Evolutionary conservation across 1,140 invertebrate species (phyloP).

Genomic region (Drosophila fuyamai): DNA sequence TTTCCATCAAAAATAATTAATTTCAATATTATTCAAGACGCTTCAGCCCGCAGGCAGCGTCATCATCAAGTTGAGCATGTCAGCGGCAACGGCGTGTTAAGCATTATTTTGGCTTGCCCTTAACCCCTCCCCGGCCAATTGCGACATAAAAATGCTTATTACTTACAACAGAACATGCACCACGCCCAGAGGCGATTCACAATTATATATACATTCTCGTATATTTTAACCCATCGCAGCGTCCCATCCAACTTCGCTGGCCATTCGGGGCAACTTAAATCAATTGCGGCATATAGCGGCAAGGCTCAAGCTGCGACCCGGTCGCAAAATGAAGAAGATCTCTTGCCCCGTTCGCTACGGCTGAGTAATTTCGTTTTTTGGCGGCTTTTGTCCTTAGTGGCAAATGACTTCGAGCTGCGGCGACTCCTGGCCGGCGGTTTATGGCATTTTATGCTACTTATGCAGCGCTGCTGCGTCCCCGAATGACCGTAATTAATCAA

Average conservation of each 20-base stretch:
- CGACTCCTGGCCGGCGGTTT: constrained; percentile 54
- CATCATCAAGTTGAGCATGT: constrained; percentile 44
- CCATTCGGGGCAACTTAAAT: constrained; percentile 69
- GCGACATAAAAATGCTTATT: constrained; percentile 79
- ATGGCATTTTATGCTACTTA: constrained; percentile 80
- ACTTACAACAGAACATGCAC: constrained; percentile 63
- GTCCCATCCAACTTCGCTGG: constrained; percentile 1
- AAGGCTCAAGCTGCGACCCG: constrained; percentile 38
- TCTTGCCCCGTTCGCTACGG: constrained; percentile 59
- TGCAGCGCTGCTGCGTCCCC: constrained; percentile 51
- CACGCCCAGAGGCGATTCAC: constrained; percentile 58
- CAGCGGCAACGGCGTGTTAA: constrained; percentile 61
- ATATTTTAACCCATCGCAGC: constrained; percentile 6
- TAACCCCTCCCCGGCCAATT: constrained; percentile 49
- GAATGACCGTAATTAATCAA: constrained; percentile 83
- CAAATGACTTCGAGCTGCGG: constrained; percentile 62
- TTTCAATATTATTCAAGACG: constrained; percentile 75
- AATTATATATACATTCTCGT: constrained; percentile 48
- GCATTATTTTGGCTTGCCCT: constrained; percentile 55
- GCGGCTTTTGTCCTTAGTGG: constrained; percentile 80
- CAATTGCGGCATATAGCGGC: constrained; percentile 70
- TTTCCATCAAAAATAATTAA: constrained; percentile 82
- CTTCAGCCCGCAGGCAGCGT: constrained; percentile 29
- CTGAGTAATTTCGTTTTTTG: constrained; percentile 77
- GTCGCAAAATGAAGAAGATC: constrained; percentile 27